A percentile compares a stretch with the other conserved stretches of the same genome.
These are phyloP conservation scores for Platycnemis pennipes DNA, from an alignment of 2,888 invertebrate genomes.

Conservation along the genomic window DNA sequence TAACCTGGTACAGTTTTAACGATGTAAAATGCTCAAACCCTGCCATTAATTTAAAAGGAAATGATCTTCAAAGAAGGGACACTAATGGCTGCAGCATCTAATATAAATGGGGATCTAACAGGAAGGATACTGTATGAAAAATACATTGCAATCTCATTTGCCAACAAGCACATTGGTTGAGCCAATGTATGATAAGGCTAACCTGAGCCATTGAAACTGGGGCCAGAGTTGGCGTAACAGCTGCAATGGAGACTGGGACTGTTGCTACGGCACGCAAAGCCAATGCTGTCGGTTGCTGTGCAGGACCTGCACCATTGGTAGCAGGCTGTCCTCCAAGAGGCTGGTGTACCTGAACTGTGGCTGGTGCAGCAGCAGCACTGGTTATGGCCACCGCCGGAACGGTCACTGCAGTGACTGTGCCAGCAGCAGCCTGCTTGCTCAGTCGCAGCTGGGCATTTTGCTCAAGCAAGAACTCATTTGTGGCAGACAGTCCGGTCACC, in stretches of 20 bases:
- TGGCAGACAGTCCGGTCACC: slow-evolving; percentile 86
- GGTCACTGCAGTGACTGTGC: slow-evolving; percentile 81
- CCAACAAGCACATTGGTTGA: neutral
- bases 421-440: slow-evolving; percentile 81
- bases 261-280: slow-evolving; percentile 79
- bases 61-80: too few relatives aligned
- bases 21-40: too few relatives aligned
- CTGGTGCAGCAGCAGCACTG: slow-evolving; percentile 77
- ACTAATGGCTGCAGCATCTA: too few relatives aligned
- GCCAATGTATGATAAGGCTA: slow-evolving; percentile 76
- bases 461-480: slow-evolving; percentile 89
- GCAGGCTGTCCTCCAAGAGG: slow-evolving; percentile 75
- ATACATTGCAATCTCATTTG: neutral
- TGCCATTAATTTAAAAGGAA: too few relatives aligned
- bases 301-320: slow-evolving; percentile 82
- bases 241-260: slow-evolving; percentile 83
- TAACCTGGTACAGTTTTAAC: too few relatives aligned
- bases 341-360: slow-evolving; percentile 68
- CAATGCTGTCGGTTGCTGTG: slow-evolving; percentile 63
- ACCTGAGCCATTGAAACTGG: slow-evolving; percentile 80
- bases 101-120: too few relatives aligned
- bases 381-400: slow-evolving; percentile 84
- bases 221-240: slow-evolving; percentile 80
- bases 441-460: slow-evolving; percentile 88
- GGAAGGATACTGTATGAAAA: neutral